These are phyloP conservation scores for Pangasius krempfi DNA, from an alignment of 2,797 vertebrate genomes.

Conservation along the genomic window DNA sequence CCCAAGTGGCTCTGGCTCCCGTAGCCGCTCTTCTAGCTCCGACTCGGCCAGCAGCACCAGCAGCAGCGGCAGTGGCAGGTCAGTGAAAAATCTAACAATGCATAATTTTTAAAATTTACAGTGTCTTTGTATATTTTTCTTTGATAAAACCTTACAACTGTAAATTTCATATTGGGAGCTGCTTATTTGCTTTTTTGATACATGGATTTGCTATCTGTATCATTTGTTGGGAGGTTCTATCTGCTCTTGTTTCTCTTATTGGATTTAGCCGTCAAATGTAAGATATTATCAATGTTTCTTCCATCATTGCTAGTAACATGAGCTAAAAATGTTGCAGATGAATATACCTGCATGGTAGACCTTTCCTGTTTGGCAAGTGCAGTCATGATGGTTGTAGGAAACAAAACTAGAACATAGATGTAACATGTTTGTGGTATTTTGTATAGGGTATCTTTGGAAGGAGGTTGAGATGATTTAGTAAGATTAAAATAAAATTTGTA, in stretches of 20 bases:
- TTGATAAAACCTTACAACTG: background rate
- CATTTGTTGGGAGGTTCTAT: background rate
- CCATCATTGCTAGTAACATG: background rate
- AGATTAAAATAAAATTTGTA: background rate
- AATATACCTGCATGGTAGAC: background rate
- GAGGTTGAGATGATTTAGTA: background rate
- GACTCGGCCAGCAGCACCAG: constrained; percentile 98
- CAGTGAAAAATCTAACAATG: constrained; percentile 56
- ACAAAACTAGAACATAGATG: background rate
- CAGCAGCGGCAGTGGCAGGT: constrained; percentile 98
- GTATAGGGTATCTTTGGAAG: background rate
- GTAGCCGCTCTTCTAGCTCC: constrained; percentile 94
- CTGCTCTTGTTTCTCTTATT: background rate
- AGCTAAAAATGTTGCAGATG: background rate
- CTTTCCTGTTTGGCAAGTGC: background rate
- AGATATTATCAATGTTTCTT: background rate
- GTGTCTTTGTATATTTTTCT: background rate
- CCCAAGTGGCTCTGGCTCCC: constrained; percentile 89
- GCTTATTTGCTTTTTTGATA: background rate
- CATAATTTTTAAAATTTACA: background rate
- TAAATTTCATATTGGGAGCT: background rate
- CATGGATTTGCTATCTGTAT: background rate
- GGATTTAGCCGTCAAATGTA: background rate
- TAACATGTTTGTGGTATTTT: background rate
- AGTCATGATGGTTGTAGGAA: background rate